Conservation (phyloP, 2,113 vertebrate genomes). For the Pyxicephalus adspersus region DNA sequence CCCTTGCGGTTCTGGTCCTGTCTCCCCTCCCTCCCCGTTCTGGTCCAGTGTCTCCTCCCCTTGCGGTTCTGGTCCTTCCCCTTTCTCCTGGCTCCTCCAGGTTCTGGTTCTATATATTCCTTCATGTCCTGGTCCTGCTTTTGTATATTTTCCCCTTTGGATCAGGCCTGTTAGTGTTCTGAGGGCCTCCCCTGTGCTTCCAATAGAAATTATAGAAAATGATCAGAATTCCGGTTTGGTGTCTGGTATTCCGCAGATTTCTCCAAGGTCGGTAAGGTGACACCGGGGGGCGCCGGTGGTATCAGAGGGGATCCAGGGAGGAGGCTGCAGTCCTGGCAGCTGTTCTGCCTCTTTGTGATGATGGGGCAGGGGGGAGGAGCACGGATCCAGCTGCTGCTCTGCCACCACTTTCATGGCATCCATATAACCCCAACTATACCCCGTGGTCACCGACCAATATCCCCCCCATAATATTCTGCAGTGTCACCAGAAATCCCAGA, state of each 20-base stretch:
- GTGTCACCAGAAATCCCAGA: too few relatives aligned
- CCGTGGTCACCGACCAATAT: too few relatives aligned
- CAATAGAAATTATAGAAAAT: constrained; percentile 75
- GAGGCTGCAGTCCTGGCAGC: constrained; percentile 65
- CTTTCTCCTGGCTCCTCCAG: too few relatives aligned
- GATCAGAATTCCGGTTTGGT: constrained; percentile 72
- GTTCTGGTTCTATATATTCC: background rate
- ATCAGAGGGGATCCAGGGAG: constrained; percentile 58
- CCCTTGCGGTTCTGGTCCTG: background rate
- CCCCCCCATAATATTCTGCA: too few relatives aligned
- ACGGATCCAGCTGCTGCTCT: background rate
- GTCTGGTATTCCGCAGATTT: constrained; percentile 61
- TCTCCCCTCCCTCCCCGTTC: background rate
- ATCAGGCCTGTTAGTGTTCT: too few relatives aligned
- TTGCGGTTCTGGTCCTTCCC: background rate
- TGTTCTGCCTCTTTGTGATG: constrained; percentile 59
- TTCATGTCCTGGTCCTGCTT: background rate
- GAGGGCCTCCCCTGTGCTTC: background rate
- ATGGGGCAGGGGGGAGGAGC: constrained; percentile 52
- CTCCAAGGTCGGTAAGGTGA: constrained; percentile 63
- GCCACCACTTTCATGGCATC: too few relatives aligned
- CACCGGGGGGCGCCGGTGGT: constrained; percentile 59
- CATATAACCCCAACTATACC: too few relatives aligned
- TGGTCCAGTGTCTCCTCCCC: background rate
- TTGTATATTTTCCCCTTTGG: too few relatives aligned